A percentile compares a stretch with the other conserved stretches of the same genome.
These are phyloP conservation scores for Huso huso DNA, from an alignment of 2,797 vertebrate genomes.

Conservation along the genomic window DNA sequence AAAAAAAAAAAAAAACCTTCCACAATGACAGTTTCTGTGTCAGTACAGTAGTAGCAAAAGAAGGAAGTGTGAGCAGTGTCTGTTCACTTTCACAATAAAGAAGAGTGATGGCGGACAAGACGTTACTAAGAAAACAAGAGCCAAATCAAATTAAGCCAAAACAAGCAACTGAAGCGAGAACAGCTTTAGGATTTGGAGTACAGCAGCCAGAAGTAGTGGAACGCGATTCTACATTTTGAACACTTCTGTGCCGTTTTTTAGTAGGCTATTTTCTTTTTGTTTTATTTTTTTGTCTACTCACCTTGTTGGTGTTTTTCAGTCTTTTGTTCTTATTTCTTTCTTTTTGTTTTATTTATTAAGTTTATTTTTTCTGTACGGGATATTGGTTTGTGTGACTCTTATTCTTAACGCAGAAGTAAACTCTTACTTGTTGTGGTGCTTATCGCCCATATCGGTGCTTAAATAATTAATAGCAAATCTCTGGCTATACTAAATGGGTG, in stretches of 20 bases:
- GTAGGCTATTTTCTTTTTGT: slow-evolving; percentile 3
- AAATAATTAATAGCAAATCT: slow-evolving; percentile 25
- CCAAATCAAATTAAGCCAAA: slow-evolving; percentile 7
- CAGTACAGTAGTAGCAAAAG: slow-evolving; percentile 13
- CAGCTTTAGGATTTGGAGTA: neutral
- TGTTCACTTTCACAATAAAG: slow-evolving; percentile 28
- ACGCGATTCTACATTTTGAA: slow-evolving; percentile 17
- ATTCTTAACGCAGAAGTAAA: neutral
- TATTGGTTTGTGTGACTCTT: neutral
- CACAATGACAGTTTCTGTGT: slow-evolving; percentile 10
- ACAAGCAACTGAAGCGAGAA: neutral
- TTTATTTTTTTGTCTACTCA: neutral
- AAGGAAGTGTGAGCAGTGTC: slow-evolving; percentile 24
- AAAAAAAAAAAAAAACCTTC: neutral
- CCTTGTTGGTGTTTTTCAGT: neutral
- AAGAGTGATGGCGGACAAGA: slow-evolving; percentile 36
- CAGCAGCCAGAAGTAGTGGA: slow-evolving; percentile 11
- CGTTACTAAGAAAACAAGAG: slow-evolving; percentile 20
- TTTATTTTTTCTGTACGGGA: no score
- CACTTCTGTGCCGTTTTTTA: slow-evolving; percentile 21
- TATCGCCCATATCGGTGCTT: neutral
- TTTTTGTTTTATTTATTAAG: neutral
- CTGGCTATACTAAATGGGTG: slow-evolving; percentile 61
- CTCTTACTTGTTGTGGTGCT: slow-evolving; percentile 9
- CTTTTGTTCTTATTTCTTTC: neutral